Evolutionary conservation across 2,888 invertebrate genomes (phyloP).

Genomic region (Acanthosepion pharaonis): DNA sequence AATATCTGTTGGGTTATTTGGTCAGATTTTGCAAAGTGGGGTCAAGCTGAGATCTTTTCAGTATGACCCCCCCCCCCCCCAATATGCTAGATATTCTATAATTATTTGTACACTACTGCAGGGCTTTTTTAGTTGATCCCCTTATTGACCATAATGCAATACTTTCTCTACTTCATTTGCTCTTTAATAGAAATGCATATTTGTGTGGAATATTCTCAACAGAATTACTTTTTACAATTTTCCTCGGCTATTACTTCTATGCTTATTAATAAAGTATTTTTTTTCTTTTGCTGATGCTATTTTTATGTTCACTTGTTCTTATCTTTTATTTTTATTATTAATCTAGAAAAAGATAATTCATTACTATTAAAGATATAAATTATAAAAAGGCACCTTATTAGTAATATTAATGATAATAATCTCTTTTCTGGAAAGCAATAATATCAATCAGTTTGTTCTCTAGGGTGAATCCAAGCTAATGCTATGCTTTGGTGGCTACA

Average conservation of each 20-base stretch:
- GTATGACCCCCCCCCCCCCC: too few species aligned
- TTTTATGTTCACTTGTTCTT: neutral
- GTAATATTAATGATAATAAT: neutral
- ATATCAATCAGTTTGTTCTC: conserved; percentile 23
- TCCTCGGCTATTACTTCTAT: neutral
- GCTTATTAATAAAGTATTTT: neutral
- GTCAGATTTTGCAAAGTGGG: too few species aligned
- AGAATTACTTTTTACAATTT: neutral
- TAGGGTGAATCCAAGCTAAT: conserved; percentile 2
- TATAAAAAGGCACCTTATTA: neutral
- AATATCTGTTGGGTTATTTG: too few species aligned
- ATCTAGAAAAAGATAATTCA: neutral
- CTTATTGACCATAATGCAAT: neutral
- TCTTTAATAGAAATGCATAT: neutral
- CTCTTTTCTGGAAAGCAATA: conserved; percentile 14
- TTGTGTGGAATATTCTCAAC: neutral
- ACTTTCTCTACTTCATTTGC: neutral
- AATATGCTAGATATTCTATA: neutral
- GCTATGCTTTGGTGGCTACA: neutral
- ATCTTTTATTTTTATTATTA: neutral
- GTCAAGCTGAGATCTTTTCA: too few species aligned
- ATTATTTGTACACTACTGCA: neutral
- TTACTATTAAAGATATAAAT: neutral
- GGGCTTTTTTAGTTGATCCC: neutral
- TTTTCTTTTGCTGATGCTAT: neutral